Evolutionary conservation across 2,888 invertebrate genomes (phyloP).

Genomic region (Arge pagana): DNA sequence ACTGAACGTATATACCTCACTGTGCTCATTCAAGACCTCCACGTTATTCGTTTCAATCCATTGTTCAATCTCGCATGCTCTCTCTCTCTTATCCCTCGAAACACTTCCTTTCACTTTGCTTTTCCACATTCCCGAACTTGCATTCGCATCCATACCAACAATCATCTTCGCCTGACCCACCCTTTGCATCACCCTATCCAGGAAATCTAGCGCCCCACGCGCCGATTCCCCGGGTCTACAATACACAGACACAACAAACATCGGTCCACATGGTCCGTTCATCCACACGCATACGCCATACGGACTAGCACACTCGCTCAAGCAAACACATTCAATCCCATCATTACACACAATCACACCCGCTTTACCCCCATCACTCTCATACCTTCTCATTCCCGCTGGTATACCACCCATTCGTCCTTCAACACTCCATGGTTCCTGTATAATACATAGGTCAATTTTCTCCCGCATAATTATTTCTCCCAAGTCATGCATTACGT

Average conservation of each 20-base stretch:
- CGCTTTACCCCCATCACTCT: too few relatives aligned
- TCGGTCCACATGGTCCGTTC: background rate
- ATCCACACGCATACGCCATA: slow-evolving; percentile 12
- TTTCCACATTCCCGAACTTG: background rate
- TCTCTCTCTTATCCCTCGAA: background rate
- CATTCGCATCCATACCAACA: slow-evolving; percentile 5
- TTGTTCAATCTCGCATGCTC: background rate
- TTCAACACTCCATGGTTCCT: too few relatives aligned
- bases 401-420: too few relatives aligned
- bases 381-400: too few relatives aligned
- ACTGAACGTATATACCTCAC: background rate
- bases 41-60: background rate
- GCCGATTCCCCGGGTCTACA: background rate
- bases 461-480: too few relatives aligned
- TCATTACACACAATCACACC: too few relatives aligned
- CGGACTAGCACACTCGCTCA: background rate
- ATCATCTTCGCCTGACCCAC: background rate
- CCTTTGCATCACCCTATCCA: background rate
- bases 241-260: slow-evolving; percentile 7
- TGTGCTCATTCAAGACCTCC: background rate
- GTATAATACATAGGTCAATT: too few relatives aligned
- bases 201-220: background rate
- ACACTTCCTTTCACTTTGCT: background rate
- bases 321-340: too few relatives aligned
- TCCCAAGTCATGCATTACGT: too few relatives aligned